Base-by-base conservation (phyloP, 2,888 invertebrate genomes). In the Hoplodrina ambigua region DNA sequence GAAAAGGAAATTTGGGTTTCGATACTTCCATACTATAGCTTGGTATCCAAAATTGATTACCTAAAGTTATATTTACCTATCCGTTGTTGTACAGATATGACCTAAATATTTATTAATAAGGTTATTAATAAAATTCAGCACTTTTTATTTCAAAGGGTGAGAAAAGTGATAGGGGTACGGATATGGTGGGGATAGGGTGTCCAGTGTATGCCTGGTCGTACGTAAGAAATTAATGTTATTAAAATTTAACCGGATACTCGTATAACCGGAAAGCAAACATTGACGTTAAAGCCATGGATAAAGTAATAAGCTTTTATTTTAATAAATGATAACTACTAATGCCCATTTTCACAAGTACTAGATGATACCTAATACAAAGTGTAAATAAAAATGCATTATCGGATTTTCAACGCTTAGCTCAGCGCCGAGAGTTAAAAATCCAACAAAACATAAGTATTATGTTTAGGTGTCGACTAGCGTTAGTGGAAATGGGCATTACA, bases 261-360 rank as follows among this genome's bases (percentile, higher is more conserved):
- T 37, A 37, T 1, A 37, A 37, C 37, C 37, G 37, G 37, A 37
- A 37, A n/a, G 1, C 53, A 41, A 19, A 41, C 20, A 30, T 49
- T 15, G 49, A 46, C 11, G 15, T 41, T 55, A 55, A 41, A 73
- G 6, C 17, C 6, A 37, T 25, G 1, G 17, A 30, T 20, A 66
- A 46, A 46, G 4, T 15, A 57, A 5, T 58, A 58, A 68, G 68
- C 37, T 17, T 4, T 54, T 20, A 33, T 15, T 11, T 19, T 15
- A 30, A 73, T 25, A 61, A 79, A 73, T 56, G 41, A 8, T 37
- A 37, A 37, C 37, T 37, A 37, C 37, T 37, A 37, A 37, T 37
- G 37, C 37, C 37, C 37, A 37, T 37, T 37, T 37, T 37, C 8
- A 37, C 37, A 8, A 37, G 6, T 37, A 37, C 37, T 37, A 37